Evolutionary conservation across 2,888 invertebrate species (phyloP), one percentile per base, ranked within the genome.

Genomic region (Unio pictorum): DNA sequence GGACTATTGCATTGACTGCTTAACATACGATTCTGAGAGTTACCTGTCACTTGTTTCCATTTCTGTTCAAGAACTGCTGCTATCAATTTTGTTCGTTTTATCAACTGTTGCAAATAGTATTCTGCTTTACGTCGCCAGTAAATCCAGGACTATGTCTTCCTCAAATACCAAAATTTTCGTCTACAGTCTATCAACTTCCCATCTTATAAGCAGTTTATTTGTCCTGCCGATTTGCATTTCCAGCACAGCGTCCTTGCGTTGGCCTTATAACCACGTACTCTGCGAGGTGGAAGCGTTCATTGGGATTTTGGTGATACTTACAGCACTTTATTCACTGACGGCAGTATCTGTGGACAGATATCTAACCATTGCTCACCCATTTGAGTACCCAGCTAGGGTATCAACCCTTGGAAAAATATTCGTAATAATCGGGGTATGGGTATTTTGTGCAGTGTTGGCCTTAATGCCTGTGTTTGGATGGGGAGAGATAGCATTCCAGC

Each of bases 291-390:
- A 68, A 1, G 70, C 75, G 28, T 77, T 73, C 59, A 64, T 72
- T 26, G 73, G 71, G 75, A 70, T 73, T 45, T 68, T 77, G 17
- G 75, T 77, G 75, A 76, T 84, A 63, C 64, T 84, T 30, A 79
- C 81, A 34, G 83, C 86, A n/a, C 82, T 84, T 30, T 80, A 81
- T 59, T 85, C 83, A 4, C 66, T 86, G 28, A 82, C 82, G 15
- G 80, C 80, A 17, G 78, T 85, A 11, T 83, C 84, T 23, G 70
- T 85, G 11, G 86, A 86, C 64, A 69, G 84, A 55, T 86, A 80
- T 71, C 79, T 83, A 65, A 80, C 78, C 64, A 84, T 86, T 54
- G 80, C 84, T 20, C 80, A 84, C 65, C 86, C 86, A 5, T 75
- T 84, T 71, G 69, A 77, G 17, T 86, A 86, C 71, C 84, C 84